Percentiles rank a stretch among this genome's conserved stretches.
These are phyloP conservation scores for Zaprionus vittiger DNA, from an alignment of 1,140 invertebrate genomes.

Conservation along the genomic window DNA sequence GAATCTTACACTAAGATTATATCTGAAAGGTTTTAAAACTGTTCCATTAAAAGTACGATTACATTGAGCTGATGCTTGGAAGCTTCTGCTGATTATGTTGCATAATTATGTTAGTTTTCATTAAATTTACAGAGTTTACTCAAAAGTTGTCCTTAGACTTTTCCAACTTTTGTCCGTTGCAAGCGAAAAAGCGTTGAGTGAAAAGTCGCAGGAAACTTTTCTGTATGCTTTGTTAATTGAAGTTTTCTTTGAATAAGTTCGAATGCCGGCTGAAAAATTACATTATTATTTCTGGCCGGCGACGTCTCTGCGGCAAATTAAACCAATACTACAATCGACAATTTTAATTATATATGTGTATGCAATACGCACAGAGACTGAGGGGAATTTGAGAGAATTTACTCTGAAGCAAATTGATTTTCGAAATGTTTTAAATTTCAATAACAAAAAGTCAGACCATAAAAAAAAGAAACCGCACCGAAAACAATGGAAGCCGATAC, in stretches of 20 bases:
- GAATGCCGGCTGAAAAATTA: background rate
- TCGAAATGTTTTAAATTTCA: constrained; percentile 56
- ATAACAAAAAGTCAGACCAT: constrained; percentile 48
- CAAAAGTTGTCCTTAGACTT: constrained; percentile 1
- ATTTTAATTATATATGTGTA: constrained; percentile 48
- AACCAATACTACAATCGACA: constrained; percentile 23
- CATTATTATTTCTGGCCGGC: background rate
- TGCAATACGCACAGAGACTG: constrained; percentile 10
- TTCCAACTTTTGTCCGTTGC: background rate
- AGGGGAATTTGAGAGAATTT: background rate
- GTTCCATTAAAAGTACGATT: background rate
- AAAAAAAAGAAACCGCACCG: constrained; percentile 40
- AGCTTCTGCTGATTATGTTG: constrained; percentile 7
- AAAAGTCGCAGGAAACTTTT: constrained; percentile 23
- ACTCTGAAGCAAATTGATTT: constrained; percentile 28
- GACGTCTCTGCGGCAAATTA: background rate
- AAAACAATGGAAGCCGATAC: constrained; percentile 55
- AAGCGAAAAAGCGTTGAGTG: constrained; percentile 5
- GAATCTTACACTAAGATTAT: background rate
- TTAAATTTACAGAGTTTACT: constrained; percentile 5
- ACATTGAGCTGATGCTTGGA: background rate
- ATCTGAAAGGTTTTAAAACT: background rate
- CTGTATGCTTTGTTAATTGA: background rate
- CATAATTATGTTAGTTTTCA: constrained; percentile 22
- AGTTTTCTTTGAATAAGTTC: constrained; percentile 15